Base-by-base conservation (phyloP, 2,888 invertebrate species). In the Spodoptera littoralis region DNA sequence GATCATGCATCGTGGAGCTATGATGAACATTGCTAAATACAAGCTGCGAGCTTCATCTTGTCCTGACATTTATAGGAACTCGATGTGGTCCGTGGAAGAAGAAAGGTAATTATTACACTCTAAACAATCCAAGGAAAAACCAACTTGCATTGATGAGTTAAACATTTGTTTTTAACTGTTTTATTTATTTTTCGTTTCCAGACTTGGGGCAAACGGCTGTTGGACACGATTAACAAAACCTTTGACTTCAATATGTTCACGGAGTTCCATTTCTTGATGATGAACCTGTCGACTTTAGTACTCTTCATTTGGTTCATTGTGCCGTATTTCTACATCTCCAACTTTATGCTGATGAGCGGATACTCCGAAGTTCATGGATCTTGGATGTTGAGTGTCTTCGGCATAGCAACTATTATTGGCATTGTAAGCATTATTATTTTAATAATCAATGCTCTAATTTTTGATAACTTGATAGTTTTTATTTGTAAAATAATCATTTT, bases 231-330 rank as follows among this genome's bases (percentile, higher is more conserved):
- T 44, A 96, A 96, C 87, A 96, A 96, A 60, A 97, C 97, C 82
- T 96, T 97, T 84, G 98, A 98, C 89, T 97, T 98, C 89, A 97
- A 97, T 63, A 96, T 98, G 95, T 98, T 98, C 86, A 95, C 96
- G 72, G 97, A 97, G 85, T 94, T 96, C 59, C 97, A 97, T 85
- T 98, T 98, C 89, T 90, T 97, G 57, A 95, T 98, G 84, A 97
- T 98, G 95, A 98, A 98, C 68, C 84, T 98, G 12, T 98, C 98
- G n/a, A 98, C 98, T 62, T 96, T 98, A 77, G 95, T 98, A 64
- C 95, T 99, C 57, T 99, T 99, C 91, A 97, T 97, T 83, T 98
- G 98, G 97, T 98, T 98, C 89, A 99, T 99, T 84, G 98, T 99
- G 68, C 98, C 99, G 45, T 99, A 99, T 92, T 98, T 99, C 88